Base-by-base conservation (phyloP, 2,888 invertebrate species). In the Cheiracanthium punctorium region DNA sequence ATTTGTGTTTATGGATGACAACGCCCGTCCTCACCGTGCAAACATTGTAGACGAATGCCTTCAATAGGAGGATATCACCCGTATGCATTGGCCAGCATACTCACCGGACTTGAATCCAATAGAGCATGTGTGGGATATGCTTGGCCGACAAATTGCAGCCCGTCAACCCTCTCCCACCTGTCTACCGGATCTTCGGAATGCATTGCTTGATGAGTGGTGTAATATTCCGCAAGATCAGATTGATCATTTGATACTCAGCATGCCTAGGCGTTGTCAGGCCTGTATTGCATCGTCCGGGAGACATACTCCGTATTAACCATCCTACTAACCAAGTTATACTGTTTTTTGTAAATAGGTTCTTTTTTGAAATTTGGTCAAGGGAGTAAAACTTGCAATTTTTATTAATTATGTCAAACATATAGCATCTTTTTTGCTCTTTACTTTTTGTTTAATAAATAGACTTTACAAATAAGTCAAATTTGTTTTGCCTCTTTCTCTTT, bases 51-150 rank as follows among this genome's bases (percentile, higher is more conserved):
- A 52, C 10, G 52, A 32, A 48, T 58, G 8, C 58, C 74, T 74
- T 29, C 12, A 73, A 20, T 58, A 29, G 5, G 73, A 73, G 30
- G 73, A 52, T 74, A 74, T 52, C 29, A 74, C 52, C 30, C 58
- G 20, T 29, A 52, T 73, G 73, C 30, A 73, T 29, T 52, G 32
- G 17, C 74, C 28, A 33, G 29, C 33, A 58, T 74, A 30, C 52
- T 52, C 52, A n/a, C 74, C 74, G 0, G 52, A 58, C 71, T 71
- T 28, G 41, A 71, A 69, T 37, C 37, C 20, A 20, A 69, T 58
- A 17, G 48, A 74, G 33, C 58, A 73, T 73, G 73, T 14, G 58
- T 48, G 52, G 52, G 73, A 73, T 12, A 43, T 52, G 32, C 33
- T 74, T 74, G 12, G 5, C 32, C 20, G 58, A 74, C 33, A 4